These are phyloP conservation scores for Agrochola litura DNA, from an alignment of 2,888 invertebrate genomes.

Conservation along the genomic window DNA sequence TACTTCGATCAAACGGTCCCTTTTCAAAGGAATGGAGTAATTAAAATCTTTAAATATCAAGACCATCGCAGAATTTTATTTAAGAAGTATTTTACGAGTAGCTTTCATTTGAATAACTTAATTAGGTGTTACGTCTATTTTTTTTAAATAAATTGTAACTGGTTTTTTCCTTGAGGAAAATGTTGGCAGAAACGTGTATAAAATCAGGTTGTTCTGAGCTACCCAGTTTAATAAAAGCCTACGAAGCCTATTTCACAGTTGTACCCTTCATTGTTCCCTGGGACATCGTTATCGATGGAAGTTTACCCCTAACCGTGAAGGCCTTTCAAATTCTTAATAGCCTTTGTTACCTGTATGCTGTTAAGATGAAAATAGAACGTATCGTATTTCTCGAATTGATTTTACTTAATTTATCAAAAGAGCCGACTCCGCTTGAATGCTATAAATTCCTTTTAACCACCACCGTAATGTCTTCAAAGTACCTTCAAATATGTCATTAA, in stretches of 20 bases:
- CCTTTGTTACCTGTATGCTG: slow-evolving; percentile 17
- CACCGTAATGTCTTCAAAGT: slow-evolving; percentile 33
- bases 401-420: slow-evolving; percentile 10
- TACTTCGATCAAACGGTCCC: slow-evolving; percentile 47
- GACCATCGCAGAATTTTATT: slow-evolving; percentile 31
- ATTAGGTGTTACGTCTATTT: slow-evolving; percentile 37
- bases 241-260: slow-evolving; percentile 22
- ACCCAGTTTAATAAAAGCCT: slow-evolving; percentile 19
- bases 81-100: slow-evolving; percentile 21
- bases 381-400: background rate
- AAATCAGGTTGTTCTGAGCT: background rate
- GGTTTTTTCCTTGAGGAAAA: slow-evolving; percentile 7
- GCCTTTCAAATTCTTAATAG: slow-evolving; percentile 23
- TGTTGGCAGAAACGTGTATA: background rate
- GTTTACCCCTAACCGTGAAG: slow-evolving; percentile 13
- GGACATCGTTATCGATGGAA: slow-evolving; percentile 35
- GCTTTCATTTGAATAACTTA: slow-evolving; percentile 33
- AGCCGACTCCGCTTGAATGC: background rate
- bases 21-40: slow-evolving; percentile 48
- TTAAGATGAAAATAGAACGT: slow-evolving; percentile 3
- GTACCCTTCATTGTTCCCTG: slow-evolving; percentile 33
- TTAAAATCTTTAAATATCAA: slow-evolving; percentile 48
- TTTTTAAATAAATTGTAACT: slow-evolving; percentile 1
- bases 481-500: slow-evolving; percentile 49
- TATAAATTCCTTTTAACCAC: slow-evolving; percentile 26